Evolutionary conservation across 1,140 invertebrate genomes (phyloP), one percentile per base, ranked within the genome.

Genomic region (Brachionus rubens): DNA sequence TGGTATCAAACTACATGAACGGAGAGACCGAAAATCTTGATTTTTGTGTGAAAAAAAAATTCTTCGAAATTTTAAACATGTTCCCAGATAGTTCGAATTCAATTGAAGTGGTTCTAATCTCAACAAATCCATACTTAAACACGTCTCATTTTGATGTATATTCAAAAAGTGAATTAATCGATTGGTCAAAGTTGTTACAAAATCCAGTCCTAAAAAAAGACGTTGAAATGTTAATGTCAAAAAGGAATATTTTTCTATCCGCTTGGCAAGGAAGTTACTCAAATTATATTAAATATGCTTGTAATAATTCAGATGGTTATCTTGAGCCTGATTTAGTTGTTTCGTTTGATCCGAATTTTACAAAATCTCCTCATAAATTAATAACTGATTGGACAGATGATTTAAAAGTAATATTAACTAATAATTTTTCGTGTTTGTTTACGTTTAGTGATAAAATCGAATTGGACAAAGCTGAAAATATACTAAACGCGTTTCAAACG

Each of bases 181-280:
- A 65, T 28, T 65, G 59, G 59, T 65, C 59, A 2, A 65, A 65
- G 14, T 36, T 65, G 0, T 1, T 65, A 10, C 59, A 65, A n/a
- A 65, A 41, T 43, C 59, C 59, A 24, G 19, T 65, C 12, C 40
- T 65, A 1, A 65, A 41, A 65, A 65, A 65, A 43, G 41, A 65
- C 40, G 9, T 24, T 10, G 21, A 65, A 14, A 26, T 65, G 36
- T 43, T 65, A 28, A 19, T 36, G 10, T 43, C 33, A 12, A 65
- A 65, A 41, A 19, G 36, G 12, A 24, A 24, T 7, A n/a, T 72
- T 2, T 41, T 21, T 30, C 3, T 72, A n/a, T 72, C 68, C 1
- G 28, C 14, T n/a, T 72, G 68, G 68, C 68, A 72, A 72, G 68
- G 68, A n/a, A 72, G 68, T 33, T 72, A 72, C 14, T 30, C 68